Percentiles rank a stretch among this genome's conserved stretches.
Evolutionary conservation across 92 coral and sea anemone genomes (phyloP).

Genomic region (Zoanthus sociatus): DNA sequence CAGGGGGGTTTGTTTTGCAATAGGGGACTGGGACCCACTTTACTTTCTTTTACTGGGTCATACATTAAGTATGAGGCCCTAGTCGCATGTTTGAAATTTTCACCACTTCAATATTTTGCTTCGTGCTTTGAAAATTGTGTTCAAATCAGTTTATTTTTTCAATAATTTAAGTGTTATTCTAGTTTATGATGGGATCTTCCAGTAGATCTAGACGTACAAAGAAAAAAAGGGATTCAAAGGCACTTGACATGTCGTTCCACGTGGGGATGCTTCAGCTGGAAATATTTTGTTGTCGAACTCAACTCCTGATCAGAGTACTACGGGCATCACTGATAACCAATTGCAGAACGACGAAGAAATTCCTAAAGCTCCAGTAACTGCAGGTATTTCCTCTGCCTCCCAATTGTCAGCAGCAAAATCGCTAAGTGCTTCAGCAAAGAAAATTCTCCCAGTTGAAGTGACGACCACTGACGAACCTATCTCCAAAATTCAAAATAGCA

Average conservation of each 20-base stretch:
- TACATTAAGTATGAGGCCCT: background rate
- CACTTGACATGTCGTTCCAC: background rate
- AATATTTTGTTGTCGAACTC: constrained; percentile 6
- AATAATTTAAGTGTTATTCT: background rate
- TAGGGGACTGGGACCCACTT: constrained; percentile 15
- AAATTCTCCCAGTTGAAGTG: too few relatives aligned
- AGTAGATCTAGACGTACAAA: constrained; percentile 17
- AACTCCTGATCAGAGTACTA: background rate
- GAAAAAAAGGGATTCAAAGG: constrained; percentile 29
- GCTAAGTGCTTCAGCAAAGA: too few relatives aligned
- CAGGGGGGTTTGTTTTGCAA: background rate
- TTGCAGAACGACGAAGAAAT: constrained; percentile 10
- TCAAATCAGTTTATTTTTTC: background rate
- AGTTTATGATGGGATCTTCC: constrained; percentile 13
- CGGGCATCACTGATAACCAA: background rate
- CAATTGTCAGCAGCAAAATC: too few relatives aligned
- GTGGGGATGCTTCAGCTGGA: background rate
- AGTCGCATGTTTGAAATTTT: constrained; percentile 5
- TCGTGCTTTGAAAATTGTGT: constrained; percentile 8
- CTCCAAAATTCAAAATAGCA: too few relatives aligned
- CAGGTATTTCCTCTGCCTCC: too few relatives aligned
- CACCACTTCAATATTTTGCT: background rate
- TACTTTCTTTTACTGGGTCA: constrained; percentile 15
- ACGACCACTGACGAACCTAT: too few relatives aligned
- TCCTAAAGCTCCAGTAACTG: too few relatives aligned